Percentiles rank a stretch among this genome's conserved stretches.
phyloP scores from a whole-genome alignment of 1,140 invertebrate genomes.

The Wasmannia auropunctata region DNA sequence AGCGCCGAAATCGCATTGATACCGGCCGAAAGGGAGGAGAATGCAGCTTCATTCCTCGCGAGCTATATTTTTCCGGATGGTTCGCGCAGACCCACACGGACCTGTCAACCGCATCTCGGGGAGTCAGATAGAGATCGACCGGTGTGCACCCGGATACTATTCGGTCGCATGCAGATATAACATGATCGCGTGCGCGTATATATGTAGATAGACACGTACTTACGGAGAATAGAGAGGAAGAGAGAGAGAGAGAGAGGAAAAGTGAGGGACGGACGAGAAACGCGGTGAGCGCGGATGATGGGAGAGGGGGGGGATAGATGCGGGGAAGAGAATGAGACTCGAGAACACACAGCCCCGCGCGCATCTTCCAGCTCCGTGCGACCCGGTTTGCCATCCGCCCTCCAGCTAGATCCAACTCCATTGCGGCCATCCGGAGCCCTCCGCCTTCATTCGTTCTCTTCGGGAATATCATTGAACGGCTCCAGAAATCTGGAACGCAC shows the following conservation, averaged over 20 bases:
- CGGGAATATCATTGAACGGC: slow-evolving; percentile 75
- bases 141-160: slow-evolving; percentile 19
- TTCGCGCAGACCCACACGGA: slow-evolving; percentile 40
- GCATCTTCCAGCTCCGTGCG: slow-evolving; percentile 65
- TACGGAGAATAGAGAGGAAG: neutral
- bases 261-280: too few species aligned
- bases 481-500: slow-evolving; percentile 74
- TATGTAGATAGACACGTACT: slow-evolving; percentile 48
- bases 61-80: slow-evolving; percentile 55
- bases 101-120: slow-evolving; percentile 47
- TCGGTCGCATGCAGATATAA: slow-evolving; percentile 41
- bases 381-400: slow-evolving; percentile 69
- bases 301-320: neutral
- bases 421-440: slow-evolving; percentile 73
- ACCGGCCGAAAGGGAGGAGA: slow-evolving; percentile 18
- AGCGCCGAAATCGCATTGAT: slow-evolving; percentile 60
- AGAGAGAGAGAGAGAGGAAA: neutral
- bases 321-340: slow-evolving; percentile 66
- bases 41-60: slow-evolving; percentile 5
- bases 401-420: slow-evolving; percentile 76
- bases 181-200: slow-evolving; percentile 23
- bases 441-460: slow-evolving; percentile 70
- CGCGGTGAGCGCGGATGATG: neutral
- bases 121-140: slow-evolving; percentile 50
- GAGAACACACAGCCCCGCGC: slow-evolving; percentile 62